A percentile compares a stretch with the other conserved stretches of the same genome.
Evolutionary conservation across 2,888 invertebrate genomes (phyloP).

Genomic region (Thalpophila matura): DNA sequence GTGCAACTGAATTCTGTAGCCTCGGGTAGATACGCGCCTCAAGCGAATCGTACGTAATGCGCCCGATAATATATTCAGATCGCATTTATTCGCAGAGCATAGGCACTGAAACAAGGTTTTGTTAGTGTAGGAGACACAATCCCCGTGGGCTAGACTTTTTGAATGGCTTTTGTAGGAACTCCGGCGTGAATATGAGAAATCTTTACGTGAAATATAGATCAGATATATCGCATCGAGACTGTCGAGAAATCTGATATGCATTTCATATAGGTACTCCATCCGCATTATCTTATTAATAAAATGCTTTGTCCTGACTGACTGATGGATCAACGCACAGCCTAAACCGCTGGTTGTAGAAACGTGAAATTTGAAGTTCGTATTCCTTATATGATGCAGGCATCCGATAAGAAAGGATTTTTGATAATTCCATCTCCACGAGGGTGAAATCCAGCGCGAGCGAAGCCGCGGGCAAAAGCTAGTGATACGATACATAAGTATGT

Average conservation of each 20-base stretch:
- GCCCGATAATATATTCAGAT: slow-evolving; percentile 88
- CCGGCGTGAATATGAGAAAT: slow-evolving; percentile 52
- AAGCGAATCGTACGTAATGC: slow-evolving; percentile 87
- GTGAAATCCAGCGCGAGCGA: too few species aligned
- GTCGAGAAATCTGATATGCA: slow-evolving; percentile 45
- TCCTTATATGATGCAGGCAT: too few species aligned
- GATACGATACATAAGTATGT: slow-evolving; percentile 11
- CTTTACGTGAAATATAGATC: slow-evolving; percentile 49
- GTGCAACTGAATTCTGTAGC: slow-evolving; percentile 81
- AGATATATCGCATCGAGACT: too few species aligned
- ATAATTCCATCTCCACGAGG: too few species aligned
- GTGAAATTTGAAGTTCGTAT: too few species aligned
- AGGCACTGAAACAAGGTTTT: slow-evolving; percentile 86
- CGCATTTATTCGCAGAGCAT: slow-evolving; percentile 85
- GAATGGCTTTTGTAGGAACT: slow-evolving; percentile 67
- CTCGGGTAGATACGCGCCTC: slow-evolving; percentile 81
- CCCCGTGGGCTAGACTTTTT: slow-evolving; percentile 77
- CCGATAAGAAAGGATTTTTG: too few species aligned
- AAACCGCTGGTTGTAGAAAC: too few species aligned
- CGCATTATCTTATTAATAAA: too few species aligned
- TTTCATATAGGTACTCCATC: slow-evolving; percentile 36
- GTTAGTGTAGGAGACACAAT: slow-evolving; percentile 80
- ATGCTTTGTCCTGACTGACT: too few species aligned
- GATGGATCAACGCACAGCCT: too few species aligned
- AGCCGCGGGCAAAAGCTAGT: too few species aligned